These are phyloP conservation scores for Fragum fragum DNA, from an alignment of 2,888 invertebrate species.

Conservation along the genomic window DNA sequence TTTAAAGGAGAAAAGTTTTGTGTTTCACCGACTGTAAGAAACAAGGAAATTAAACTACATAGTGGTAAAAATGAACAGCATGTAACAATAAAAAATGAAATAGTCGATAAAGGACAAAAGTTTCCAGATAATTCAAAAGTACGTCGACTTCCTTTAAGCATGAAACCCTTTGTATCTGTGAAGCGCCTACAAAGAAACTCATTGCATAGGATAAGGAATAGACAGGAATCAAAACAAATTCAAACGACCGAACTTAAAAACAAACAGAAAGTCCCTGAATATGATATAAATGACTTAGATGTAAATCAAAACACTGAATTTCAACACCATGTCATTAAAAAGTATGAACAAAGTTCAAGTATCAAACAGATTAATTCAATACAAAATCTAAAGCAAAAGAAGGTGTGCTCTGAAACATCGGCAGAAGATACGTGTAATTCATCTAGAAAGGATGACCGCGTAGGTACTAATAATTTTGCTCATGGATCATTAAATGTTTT, in stretches of 20 bases:
- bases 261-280: too few relatives aligned
- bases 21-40: not conserved
- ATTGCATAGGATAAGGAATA: not conserved
- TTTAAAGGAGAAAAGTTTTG: slow-evolving; percentile 13
- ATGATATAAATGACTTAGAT: too few relatives aligned
- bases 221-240: not conserved
- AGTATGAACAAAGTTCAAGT: too few relatives aligned
- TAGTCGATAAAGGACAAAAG: not conserved
- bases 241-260: not conserved
- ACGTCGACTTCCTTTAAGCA: slow-evolving; percentile 13
- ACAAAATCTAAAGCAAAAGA: too few relatives aligned
- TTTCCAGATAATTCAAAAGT: not conserved
- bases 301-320: too few relatives aligned
- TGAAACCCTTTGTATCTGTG: slow-evolving; percentile 34
- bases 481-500: too few relatives aligned
- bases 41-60: not conserved
- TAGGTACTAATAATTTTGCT: too few relatives aligned
- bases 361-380: too few relatives aligned
- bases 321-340: too few relatives aligned
- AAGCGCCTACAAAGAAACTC: slow-evolving; percentile 22
- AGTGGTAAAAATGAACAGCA: not conserved
- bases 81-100: not conserved
- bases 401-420: too few relatives aligned
- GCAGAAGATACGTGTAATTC: too few relatives aligned
- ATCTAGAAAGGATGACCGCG: too few relatives aligned